Evolutionary conservation across 2,888 invertebrate species (phyloP).

Genomic region (Pollenia angustigena): DNA sequence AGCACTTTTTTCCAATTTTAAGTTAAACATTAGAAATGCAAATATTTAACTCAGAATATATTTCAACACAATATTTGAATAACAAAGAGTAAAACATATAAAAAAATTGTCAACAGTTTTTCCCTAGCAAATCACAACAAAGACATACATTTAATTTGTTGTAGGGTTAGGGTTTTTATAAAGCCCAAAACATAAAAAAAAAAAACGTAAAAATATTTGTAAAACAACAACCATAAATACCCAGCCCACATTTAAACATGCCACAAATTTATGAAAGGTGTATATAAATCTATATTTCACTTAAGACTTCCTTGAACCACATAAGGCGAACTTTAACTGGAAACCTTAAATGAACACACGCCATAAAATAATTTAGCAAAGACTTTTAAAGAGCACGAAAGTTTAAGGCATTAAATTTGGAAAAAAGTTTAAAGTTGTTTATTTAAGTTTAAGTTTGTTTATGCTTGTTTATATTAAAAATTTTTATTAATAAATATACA

Average conservation of each 20-base stretch:
- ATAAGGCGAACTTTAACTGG: no score
- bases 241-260: conserved; percentile 22
- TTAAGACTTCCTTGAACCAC: no score
- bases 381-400: no score
- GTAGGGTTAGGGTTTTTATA: conserved; percentile 2
- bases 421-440: no score
- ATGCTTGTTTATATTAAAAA: no score
- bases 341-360: no score
- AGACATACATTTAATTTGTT: conserved; percentile 27
- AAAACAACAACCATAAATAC: conserved; percentile 10
- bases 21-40: conserved; percentile 31
- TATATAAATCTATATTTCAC: conserved; percentile 15
- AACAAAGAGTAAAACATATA: conserved; percentile 17
- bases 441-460: no score
- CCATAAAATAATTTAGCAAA: no score
- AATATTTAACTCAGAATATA: not conserved
- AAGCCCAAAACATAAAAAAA: conserved; percentile 34
- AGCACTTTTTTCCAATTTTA: conserved; percentile 60
- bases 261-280: conserved; percentile 57
- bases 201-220: conserved; percentile 7
- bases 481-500: no score
- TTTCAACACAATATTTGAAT: conserved; percentile 26
- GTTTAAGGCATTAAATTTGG: no score
- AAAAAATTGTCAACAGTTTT: conserved; percentile 28
- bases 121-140: conserved; percentile 45